Conservation (phyloP, 2,113 vertebrate species). For the Rhegmatorhina hoffmannsi region DNA sequence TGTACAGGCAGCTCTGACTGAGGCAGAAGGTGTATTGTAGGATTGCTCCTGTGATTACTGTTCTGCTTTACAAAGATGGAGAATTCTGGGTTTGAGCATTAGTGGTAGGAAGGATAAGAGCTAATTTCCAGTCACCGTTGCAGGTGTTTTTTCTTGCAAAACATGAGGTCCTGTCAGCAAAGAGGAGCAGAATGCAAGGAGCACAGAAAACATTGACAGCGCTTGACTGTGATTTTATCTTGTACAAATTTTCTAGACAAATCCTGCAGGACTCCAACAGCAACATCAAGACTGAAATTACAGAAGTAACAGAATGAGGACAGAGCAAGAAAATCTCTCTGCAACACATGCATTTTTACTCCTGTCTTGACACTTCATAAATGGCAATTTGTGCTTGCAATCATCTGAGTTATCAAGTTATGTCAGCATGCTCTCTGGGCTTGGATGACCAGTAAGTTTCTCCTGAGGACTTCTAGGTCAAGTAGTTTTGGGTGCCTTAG, state of each 20-base stretch:
- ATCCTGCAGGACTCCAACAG: not conserved
- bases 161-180: not conserved
- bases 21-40: not conserved
- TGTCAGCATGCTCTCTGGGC: not conserved
- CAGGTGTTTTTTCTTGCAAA: not conserved
- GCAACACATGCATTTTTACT: not conserved
- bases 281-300: not conserved
- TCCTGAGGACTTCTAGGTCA: not conserved
- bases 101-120: not conserved
- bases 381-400: not conserved
- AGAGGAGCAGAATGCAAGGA: not conserved
- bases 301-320: not conserved
- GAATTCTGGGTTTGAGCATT: not conserved
- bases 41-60: not conserved
- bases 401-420: not conserved
- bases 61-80: not conserved
- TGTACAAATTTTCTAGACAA: not conserved
- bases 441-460: not conserved
- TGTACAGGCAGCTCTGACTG: not conserved
- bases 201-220: not conserved
- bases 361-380: not conserved
- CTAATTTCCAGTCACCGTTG: not conserved
- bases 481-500: not conserved
- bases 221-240: not conserved
- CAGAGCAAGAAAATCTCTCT: not conserved